Base-by-base conservation (phyloP, 2,113 vertebrate genomes). In the Sylvilagus bachmani region DNA sequence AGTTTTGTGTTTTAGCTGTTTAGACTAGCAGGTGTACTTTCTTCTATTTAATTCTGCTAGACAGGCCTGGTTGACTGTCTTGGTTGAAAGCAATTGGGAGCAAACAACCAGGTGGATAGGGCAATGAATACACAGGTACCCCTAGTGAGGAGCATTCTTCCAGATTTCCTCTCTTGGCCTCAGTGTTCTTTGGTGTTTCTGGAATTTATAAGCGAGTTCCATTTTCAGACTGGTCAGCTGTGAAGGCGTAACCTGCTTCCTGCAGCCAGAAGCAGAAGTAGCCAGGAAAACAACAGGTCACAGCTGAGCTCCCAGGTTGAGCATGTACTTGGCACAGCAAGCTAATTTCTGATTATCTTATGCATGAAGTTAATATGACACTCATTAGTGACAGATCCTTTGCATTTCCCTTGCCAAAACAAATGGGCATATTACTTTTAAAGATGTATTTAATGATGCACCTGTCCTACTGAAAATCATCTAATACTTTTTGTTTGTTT, bases 291-390 rank as follows among this genome's bases (percentile, higher is more conserved):
- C 10, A 81, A 22, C 33, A 85, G 38, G 58, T 89, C 83, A 83
- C 33, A 71, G 66, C 21, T 90, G 36, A 93, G 67, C 27, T 91
- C 49, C 75, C 53, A 94, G 29, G 64, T 5, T 74, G 83, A 74
- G 12, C 38, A 33, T 83, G 8, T 9, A 29, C 62, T 83, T 94
- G 67, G 69, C 70, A 83, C 1, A 80, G 58, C 8, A 79, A 55
- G 8, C n/a, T 92, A 31, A 70, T 83, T 93, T 80, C 53, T 94
- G 62, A 51, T 75, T 77, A 70, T 70, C 33, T 82, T 71, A 61
- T 21, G 25, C 5, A 14, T 44, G 36, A 24, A 79, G 51, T 86
- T 94, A 89, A 88, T 33, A 53, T 14, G 24, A 82, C 21, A 11
- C 10, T 88, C 25, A 95, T 78, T 78, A 87, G 29, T 36, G 13